A percentile compares a stretch with the other conserved stretches of the same genome.
Evolutionary conservation across 2,797 vertebrate genomes (phyloP).

Genomic region (Clarias laeviceps): DNA sequence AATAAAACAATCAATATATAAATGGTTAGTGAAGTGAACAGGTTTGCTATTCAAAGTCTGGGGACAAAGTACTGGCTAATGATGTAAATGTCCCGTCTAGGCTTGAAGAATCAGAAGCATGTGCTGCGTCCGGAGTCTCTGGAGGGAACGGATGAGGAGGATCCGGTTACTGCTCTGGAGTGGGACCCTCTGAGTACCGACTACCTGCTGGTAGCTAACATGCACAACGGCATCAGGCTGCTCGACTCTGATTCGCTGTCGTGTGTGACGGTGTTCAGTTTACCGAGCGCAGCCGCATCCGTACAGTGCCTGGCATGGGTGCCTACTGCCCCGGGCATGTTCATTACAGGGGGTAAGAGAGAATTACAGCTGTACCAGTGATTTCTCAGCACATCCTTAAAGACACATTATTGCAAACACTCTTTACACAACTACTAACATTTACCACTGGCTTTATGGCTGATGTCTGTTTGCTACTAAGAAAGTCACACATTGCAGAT

Average conservation of each 20-base stretch:
- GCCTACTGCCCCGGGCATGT: conserved; percentile 94
- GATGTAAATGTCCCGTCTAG: conserved; percentile 62
- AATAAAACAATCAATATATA: neutral
- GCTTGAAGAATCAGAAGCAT: conserved; percentile 91
- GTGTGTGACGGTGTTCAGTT: conserved; percentile 87
- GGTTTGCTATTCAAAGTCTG: neutral
- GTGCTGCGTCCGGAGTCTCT: conserved; percentile 91
- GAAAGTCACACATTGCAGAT: neutral
- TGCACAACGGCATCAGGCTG: conserved; percentile 89
- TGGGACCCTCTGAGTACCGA: conserved; percentile 95
- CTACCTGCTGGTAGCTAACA: conserved; percentile 94
- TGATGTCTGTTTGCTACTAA: neutral
- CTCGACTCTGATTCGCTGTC: conserved; percentile 88
- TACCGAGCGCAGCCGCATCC: conserved; percentile 87
- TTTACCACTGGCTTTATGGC: neutral
- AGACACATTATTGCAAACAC: neutral
- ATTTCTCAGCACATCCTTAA: neutral
- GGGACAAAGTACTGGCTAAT: neutral
- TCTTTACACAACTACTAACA: neutral
- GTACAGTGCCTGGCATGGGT: conserved; percentile 97
- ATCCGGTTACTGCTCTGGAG: conserved; percentile 91
- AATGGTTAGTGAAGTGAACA: neutral
- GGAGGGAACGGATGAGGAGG: conserved; percentile 95
- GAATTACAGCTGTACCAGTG: too few species aligned
- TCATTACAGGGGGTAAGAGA: conserved; percentile 91